phyloP scores from a whole-genome alignment of 2,797 vertebrate genomes.

The Hylomyscus alleni region DNA sequence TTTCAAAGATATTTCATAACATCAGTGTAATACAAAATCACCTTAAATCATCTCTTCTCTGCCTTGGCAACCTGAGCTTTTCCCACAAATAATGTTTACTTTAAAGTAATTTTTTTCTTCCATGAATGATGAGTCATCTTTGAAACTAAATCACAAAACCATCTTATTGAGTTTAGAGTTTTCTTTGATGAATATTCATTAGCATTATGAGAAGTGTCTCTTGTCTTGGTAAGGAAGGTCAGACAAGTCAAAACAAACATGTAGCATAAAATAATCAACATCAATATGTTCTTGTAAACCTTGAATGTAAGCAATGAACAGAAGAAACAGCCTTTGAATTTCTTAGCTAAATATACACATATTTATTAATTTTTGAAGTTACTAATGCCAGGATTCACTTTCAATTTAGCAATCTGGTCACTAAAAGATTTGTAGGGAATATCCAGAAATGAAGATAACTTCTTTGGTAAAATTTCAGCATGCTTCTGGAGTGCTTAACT shows the following conservation, averaged over 20 bases:
- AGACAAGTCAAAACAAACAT: not conserved
- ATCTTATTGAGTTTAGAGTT: conserved; percentile 47
- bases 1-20: not conserved
- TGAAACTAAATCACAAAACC: conserved; percentile 29
- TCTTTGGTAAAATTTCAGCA: not conserved
- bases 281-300: conserved; percentile 25
- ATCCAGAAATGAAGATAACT: not conserved
- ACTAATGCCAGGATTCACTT: not conserved
- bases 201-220: conserved; percentile 42
- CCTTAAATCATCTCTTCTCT: not conserved
- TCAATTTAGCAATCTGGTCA: conserved; percentile 20
- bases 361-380: not conserved
- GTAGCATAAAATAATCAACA: conserved; percentile 28
- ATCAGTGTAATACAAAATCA: not conserved
- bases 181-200: conserved; percentile 55
- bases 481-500: not conserved
- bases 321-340: not conserved
- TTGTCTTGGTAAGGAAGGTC: conserved; percentile 48
- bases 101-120: conserved; percentile 51
- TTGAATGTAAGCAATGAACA: not conserved
- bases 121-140: conserved; percentile 32
- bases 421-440: not conserved
- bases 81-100: conserved; percentile 1
- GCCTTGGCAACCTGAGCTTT: not conserved
- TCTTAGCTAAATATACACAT: not conserved